These are phyloP conservation scores for Asteroscopus sphinx DNA, from an alignment of 2,888 invertebrate species.

Conservation along the genomic window DNA sequence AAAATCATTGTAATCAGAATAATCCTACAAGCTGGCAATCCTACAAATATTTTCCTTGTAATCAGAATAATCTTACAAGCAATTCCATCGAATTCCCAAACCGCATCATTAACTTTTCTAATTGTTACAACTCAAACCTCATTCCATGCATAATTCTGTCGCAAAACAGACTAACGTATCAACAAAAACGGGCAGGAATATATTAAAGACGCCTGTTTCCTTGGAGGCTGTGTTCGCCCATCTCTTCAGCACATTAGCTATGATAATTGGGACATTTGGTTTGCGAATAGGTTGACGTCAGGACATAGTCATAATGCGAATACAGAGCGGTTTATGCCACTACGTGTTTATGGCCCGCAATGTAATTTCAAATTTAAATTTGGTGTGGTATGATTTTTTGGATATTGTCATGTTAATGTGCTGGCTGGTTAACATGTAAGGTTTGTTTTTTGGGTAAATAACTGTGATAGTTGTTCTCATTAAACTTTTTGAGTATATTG, in stretches of 20 bases:
- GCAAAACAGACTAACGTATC: conserved; percentile 53
- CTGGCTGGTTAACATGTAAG: conserved; percentile 25
- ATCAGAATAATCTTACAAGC: too few relatives aligned
- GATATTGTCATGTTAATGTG: conserved; percentile 47
- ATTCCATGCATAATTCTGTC: conserved; percentile 44
- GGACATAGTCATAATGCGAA: conserved; percentile 70
- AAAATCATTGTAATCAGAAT: too few relatives aligned
- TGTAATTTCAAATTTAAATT: conserved; percentile 70
- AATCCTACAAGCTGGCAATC: too few relatives aligned
- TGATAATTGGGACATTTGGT: conserved; percentile 88
- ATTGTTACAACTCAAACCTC: conserved; percentile 41
- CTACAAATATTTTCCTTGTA: too few relatives aligned
- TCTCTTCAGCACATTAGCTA: conserved; percentile 83
- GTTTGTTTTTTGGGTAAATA: conserved; percentile 18
- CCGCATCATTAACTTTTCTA: conserved; percentile 25
- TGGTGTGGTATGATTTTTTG: conserved; percentile 54
- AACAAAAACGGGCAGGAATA: conserved; percentile 58
- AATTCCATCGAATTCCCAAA: too few relatives aligned
- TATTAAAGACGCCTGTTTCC: conserved; percentile 60
- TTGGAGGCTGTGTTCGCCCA: conserved; percentile 62
- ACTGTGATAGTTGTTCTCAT: not conserved
- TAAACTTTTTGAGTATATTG: too few relatives aligned
- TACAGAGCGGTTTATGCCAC: conserved; percentile 64
- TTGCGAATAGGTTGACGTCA: conserved; percentile 80
- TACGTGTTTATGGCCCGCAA: conserved; percentile 73